Percentiles rank a stretch among this genome's conserved stretches.
phyloP scores from a whole-genome alignment of 2,113 vertebrate genomes.

The Orcinus orca region DNA sequence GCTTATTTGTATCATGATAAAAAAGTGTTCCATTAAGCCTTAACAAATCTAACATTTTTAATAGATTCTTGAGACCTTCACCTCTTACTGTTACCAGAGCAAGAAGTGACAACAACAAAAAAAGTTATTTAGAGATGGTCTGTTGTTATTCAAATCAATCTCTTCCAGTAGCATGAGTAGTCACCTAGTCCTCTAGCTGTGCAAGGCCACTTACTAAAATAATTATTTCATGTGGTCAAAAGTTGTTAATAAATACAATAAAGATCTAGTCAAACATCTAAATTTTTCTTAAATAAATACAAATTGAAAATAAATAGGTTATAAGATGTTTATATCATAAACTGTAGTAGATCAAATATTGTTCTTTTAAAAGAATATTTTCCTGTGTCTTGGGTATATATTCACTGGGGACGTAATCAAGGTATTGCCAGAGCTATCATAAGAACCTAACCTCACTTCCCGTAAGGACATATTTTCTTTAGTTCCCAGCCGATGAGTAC shows the following conservation, averaged over 20 bases:
- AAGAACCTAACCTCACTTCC: background rate
- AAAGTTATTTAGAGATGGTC: background rate
- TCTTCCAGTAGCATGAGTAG: slow-evolving; percentile 67
- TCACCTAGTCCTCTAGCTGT: slow-evolving; percentile 68
- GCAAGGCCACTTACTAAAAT: slow-evolving; percentile 70
- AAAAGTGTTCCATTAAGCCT: background rate
- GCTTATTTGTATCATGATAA: background rate
- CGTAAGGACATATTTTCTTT: background rate
- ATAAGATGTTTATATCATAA: slow-evolving; percentile 24
- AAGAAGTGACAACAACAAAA: slow-evolving; percentile 52
- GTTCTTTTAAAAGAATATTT: background rate
- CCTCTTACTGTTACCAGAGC: slow-evolving; percentile 55
- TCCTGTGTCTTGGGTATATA: background rate
- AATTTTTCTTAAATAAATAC: background rate
- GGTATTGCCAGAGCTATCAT: background rate
- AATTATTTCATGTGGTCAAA: slow-evolving; percentile 38
- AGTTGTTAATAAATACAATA: background rate
- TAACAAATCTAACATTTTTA: slow-evolving; percentile 37
- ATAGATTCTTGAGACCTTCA: slow-evolving; percentile 52
- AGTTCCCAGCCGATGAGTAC: background rate
- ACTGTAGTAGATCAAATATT: background rate
- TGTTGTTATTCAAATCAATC: slow-evolving; percentile 66
- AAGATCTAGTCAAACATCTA: background rate
- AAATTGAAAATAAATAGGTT: background rate
- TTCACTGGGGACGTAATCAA: background rate